These are phyloP conservation scores for Spinibarbus caldwelli DNA, from an alignment of 2,797 vertebrate genomes.

Conservation along the genomic window DNA sequence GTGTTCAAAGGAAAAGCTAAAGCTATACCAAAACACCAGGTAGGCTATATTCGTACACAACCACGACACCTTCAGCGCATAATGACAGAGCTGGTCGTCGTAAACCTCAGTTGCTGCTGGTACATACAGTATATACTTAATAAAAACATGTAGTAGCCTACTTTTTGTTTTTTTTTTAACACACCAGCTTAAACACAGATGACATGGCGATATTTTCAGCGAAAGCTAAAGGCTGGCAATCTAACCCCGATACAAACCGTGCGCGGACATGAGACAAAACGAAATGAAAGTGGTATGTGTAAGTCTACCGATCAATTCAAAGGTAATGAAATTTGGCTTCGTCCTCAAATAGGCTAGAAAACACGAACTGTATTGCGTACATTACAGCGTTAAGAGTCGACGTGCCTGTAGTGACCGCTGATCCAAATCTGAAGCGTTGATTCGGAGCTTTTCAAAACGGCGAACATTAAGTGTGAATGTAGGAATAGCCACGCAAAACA, in stretches of 20 bases:
- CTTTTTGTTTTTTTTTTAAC: slow-evolving; percentile 3
- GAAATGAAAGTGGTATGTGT: slow-evolving; percentile 23
- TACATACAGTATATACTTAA: slow-evolving; percentile 46
- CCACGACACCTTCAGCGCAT: slow-evolving; percentile 49
- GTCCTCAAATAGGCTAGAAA: slow-evolving; percentile 18
- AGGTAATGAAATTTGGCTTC: slow-evolving; percentile 50
- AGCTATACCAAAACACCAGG: slow-evolving; percentile 53
- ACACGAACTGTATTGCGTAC: slow-evolving; percentile 14
- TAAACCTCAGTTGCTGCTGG: slow-evolving; percentile 44
- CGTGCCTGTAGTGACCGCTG: slow-evolving; percentile 12
- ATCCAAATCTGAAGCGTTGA: too few relatives aligned
- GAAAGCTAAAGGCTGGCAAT: slow-evolving; percentile 33
- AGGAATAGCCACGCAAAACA: slow-evolving; percentile 36
- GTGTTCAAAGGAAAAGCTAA: slow-evolving; percentile 49
- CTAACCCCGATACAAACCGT: slow-evolving; percentile 36
- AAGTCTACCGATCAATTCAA: slow-evolving; percentile 29
- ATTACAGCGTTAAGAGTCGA: slow-evolving; percentile 18
- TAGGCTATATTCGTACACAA: slow-evolving; percentile 44
- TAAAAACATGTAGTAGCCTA: slow-evolving; percentile 26
- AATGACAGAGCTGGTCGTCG: slow-evolving; percentile 36
- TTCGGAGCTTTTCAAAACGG: neutral
- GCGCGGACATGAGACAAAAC: slow-evolving; percentile 24
- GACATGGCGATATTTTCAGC: slow-evolving; percentile 42
- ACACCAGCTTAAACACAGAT: slow-evolving; percentile 41
- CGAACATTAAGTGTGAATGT: slow-evolving; percentile 1